These are phyloP conservation scores for Tineola bisselliella DNA, from an alignment of 2,888 invertebrate genomes.

Conservation along the genomic window DNA sequence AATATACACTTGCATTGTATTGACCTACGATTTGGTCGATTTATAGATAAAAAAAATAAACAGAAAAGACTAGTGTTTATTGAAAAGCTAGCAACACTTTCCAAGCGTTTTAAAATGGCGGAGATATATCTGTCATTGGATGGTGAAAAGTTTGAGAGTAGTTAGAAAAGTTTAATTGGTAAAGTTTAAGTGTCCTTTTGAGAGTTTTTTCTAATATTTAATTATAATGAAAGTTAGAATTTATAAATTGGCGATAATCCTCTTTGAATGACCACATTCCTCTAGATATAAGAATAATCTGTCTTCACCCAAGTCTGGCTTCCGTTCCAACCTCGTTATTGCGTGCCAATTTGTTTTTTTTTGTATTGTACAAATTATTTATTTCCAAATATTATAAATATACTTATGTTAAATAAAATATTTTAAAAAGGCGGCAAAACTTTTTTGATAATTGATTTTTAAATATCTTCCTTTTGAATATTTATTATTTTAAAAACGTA, in stretches of 20 bases:
- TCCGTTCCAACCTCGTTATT: background rate
- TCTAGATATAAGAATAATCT: conserved; percentile 41
- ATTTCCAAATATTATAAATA: no score
- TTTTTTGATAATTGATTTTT: no score
- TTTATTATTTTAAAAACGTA: no score
- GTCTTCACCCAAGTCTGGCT: background rate
- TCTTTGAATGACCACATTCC: conserved; percentile 44
- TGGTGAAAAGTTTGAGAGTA: background rate
- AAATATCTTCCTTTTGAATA: no score
- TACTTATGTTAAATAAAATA: no score
- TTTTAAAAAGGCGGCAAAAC: no score
- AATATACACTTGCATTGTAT: background rate
- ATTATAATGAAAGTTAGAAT: background rate
- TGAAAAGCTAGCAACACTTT: background rate
- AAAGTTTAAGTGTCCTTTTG: conserved; percentile 51
- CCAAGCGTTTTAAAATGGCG: background rate
- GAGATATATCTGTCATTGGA: background rate
- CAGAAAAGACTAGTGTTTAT: background rate
- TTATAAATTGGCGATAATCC: background rate
- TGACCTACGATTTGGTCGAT: no score
- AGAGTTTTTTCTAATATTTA: conserved; percentile 8
- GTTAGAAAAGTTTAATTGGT: conserved; percentile 3
- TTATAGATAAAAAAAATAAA: background rate
- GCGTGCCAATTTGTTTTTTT: background rate
- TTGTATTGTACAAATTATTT: no score